Evolutionary conservation across 2,113 vertebrate genomes (phyloP), one percentile per base, ranked within the genome.

Genomic region (Melanostigma gelatinosum): DNA sequence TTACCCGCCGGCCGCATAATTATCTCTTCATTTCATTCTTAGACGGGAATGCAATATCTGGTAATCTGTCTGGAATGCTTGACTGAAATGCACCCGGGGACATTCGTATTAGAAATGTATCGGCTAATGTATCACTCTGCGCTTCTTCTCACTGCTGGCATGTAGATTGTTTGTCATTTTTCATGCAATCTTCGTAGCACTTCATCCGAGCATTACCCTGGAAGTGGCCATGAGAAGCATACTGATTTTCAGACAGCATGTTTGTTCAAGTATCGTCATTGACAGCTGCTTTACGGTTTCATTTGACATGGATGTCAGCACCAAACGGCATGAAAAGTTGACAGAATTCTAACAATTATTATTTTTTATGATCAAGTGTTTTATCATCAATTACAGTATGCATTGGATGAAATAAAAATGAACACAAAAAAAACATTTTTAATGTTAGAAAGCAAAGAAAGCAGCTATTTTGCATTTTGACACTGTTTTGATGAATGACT

Each of bases 1-100:
- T 93, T 88, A 89, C 81, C 83, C 68, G 10, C 79, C 57, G 5
- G 80, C 92, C 24, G 87, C 86, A 88, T 94, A 94, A 95, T 94
- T 93, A 92, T 94, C 88, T 93, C 91, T 93, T 93, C 88, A 92
- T 94, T 93, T 92, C 89, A 75, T 86, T 84, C 89, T 87, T 57
- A 65, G 93, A 91, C 90, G 80, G 90, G 85, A 93, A 88, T 82
- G 89, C 87, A 81, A 92, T 93, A 90, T 89, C 91, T 80, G 77
- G 81, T 92, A 86, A 92, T 93, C 87, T 88, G 91, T 90, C 91
- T 85, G 86, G 77, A 71, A 72, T 38, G 82, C 77, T 46, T 88
- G 89, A 88, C 88, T 88, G 87, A 82, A 87, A 89, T 88, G 82
- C 87, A 87, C 87, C 86, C 68, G 48, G 83, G 75, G 79, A 55